A percentile compares a stretch with the other conserved stretches of the same genome.
Conservation (phyloP, 2,113 vertebrate genomes). For the Stictonetta naevosa region DNA sequence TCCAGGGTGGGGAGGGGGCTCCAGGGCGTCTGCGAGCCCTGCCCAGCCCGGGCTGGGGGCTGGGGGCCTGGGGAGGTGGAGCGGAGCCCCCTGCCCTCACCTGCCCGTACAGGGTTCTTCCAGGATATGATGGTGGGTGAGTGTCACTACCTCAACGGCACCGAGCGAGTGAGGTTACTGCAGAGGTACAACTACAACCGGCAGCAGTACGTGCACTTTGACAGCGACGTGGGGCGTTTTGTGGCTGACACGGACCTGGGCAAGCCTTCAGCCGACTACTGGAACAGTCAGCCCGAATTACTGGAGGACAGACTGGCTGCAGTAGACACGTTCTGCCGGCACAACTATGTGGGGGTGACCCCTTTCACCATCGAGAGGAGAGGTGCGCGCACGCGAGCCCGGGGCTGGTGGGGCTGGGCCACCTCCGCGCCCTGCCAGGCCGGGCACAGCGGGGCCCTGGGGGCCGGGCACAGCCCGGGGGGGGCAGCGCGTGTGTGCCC, state of each 20-base stretch:
- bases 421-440: too few species aligned
- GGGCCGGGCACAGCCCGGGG: too few species aligned
- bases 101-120: neutral
- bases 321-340: accelerated
- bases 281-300: accelerated
- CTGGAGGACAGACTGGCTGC: accelerated
- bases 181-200: accelerated
- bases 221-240: accelerated
- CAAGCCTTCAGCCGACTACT: accelerated
- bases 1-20: too few species aligned
- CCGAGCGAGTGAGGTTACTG: accelerated
- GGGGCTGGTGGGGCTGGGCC: too few species aligned
- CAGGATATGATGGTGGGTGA: accelerated
- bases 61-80: too few species aligned
- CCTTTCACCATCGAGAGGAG: too few species aligned
- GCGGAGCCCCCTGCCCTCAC: neutral
- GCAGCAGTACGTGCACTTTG: accelerated
- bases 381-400: neutral
- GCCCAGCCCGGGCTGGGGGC: too few species aligned
- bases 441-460: too few species aligned
- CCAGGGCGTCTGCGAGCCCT: too few species aligned
- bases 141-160: neutral
- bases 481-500: too few species aligned
- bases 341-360: too few species aligned
- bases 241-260: neutral